Conservation (phyloP, 2,888 invertebrate genomes). For the Norana najaformis region DNA sequence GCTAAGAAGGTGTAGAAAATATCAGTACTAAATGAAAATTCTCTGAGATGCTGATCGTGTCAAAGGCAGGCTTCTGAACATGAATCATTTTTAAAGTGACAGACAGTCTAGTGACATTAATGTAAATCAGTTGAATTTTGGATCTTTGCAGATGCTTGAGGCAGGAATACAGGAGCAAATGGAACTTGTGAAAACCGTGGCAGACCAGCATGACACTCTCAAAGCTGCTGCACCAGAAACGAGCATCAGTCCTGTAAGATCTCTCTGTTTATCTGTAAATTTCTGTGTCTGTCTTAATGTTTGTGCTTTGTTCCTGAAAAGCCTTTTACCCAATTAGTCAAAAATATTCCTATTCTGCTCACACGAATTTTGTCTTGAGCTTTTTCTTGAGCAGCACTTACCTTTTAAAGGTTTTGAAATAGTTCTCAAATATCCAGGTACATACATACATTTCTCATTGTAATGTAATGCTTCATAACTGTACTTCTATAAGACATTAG, state of each 20-base stretch:
- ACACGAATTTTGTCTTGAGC: no score
- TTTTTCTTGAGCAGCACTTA: no score
- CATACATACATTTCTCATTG: no score
- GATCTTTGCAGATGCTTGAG: conserved; percentile 25
- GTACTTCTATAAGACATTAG: no score
- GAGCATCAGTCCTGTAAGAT: not conserved
- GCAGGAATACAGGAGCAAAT: conserved; percentile 22
- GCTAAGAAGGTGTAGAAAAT: no score
- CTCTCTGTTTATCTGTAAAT: not conserved
- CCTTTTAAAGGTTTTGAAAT: no score
- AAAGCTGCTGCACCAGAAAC: not conserved
- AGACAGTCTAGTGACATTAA: not conserved
- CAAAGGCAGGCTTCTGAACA: not conserved
- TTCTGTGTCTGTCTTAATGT: not conserved
- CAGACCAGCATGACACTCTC: conserved; percentile 14
- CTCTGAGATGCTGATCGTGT: not conserved
- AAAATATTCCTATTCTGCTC: no score
- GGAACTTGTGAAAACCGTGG: conserved; percentile 26
- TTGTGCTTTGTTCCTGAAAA: no score
- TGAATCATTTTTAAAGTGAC: not conserved
- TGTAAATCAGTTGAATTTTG: not conserved
- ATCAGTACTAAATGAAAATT: not conserved
- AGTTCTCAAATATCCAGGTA: no score
- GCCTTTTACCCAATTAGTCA: no score
- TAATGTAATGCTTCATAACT: no score